Evolutionary conservation across 1,140 invertebrate species (phyloP), one percentile per base, ranked within the genome.

Genomic region (Papilio polyxenes): DNA sequence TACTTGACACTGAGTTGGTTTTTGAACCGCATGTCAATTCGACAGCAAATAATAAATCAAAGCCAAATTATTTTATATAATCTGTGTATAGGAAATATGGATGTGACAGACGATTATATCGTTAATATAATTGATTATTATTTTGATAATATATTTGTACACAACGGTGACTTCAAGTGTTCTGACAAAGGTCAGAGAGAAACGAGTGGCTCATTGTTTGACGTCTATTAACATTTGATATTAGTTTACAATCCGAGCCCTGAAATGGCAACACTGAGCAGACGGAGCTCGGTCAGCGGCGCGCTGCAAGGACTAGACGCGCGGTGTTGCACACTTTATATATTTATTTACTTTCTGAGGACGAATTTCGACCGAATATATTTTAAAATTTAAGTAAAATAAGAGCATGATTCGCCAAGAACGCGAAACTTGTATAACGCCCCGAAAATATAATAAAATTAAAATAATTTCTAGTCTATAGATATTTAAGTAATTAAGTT

Each of bases 291-390:
- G 23, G 23, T 40, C 13, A 48, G 53, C 65, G 78, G 20, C 78
- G 48, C 78, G 78, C 62, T 80, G 40, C 10, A 80, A 80, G 53
- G 76, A 79, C 76, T 79, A 79, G 76, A 79, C 76, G 37, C 76
- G 76, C 51, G 76, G 15, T 51, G 51, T 56, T 62, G 76, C 53
- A 78, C 44, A n/a, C 20, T 37, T 15, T 31, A 6, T 77, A 56
- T 77, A 13, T 56, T 31, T 49, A 65, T 65, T 65, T 65, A 65
- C 10, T 65, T 72, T 37, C 4, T 17, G 65, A 84, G 89, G 87
- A 89, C 89, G 87, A 84, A 86, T 86, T 84, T 31, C 75, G 23
- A 74, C 51, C 82, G 75, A 77, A 62, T 79, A 86, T 83, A 86
- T 81, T 78, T 53, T 56, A 23, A 40, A 62, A 79, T 79, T 62